phyloP scores from a whole-genome alignment of 2,888 invertebrate genomes.

The Plebejus argus region DNA sequence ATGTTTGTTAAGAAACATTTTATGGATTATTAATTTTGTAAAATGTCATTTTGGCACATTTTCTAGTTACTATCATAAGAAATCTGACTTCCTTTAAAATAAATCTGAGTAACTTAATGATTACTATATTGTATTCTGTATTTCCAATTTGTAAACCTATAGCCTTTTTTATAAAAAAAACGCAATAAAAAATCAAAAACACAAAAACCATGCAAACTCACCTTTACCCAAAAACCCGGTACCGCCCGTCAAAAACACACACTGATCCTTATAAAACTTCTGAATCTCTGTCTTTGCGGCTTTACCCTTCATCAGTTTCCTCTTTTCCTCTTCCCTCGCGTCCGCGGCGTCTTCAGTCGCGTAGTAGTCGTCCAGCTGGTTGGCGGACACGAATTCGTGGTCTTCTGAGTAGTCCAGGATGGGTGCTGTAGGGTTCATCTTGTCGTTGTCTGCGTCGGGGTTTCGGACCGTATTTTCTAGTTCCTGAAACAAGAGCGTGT shows the following conservation, averaged over 20 bases:
- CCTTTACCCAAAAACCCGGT: slow-evolving; percentile 77
- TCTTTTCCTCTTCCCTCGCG: slow-evolving; percentile 72
- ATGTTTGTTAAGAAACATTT: too few species aligned
- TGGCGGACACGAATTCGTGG: slow-evolving; percentile 76
- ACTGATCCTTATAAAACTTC: slow-evolving; percentile 67
- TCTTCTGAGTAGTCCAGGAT: slow-evolving; percentile 77
- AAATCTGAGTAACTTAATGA: too few species aligned
- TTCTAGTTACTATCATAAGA: too few species aligned
- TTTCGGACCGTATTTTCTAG: slow-evolving; percentile 63
- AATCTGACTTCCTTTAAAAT: too few species aligned
- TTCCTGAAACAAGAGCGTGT: slow-evolving; percentile 52
- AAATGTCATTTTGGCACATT: too few species aligned
- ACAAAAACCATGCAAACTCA: slow-evolving; percentile 48
- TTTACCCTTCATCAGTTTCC: slow-evolving; percentile 71
- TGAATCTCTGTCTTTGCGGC: slow-evolving; percentile 63
- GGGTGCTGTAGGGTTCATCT: slow-evolving; percentile 67
- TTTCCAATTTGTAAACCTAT: too few species aligned
- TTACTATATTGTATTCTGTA: too few species aligned
- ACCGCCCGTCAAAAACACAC: slow-evolving; percentile 74
- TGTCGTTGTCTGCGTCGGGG: slow-evolving; percentile 63
- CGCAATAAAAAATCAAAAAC: slow-evolving; percentile 14
- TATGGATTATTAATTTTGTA: too few species aligned
- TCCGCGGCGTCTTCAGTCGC: slow-evolving; percentile 69
- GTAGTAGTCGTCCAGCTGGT: slow-evolving; percentile 72
- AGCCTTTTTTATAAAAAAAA: background rate